Base-by-base conservation (phyloP, 30 jellyfish, hydroid and myxozoan species). In the Pelagia noctiluca region DNA sequence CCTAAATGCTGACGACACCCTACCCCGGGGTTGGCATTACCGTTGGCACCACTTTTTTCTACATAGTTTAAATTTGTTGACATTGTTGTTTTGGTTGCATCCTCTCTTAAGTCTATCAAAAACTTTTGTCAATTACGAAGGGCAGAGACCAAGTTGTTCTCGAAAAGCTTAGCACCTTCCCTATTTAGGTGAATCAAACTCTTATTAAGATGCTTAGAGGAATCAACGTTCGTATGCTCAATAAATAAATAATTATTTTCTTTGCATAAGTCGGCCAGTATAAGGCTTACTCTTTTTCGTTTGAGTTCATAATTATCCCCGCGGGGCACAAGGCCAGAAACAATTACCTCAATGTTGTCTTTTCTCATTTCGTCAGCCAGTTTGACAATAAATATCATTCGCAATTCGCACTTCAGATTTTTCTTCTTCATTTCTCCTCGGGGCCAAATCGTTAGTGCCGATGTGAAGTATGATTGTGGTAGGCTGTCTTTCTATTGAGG, bases 391-490 rank as follows among this genome's bases (percentile, higher is more conserved):
- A 23, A 70, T 70, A 34, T 70, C 82, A 16, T n/a, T 13, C 8
- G 82, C 33, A 1, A 70, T 13, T 37, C 7, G 26, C 1, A 23
- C 67, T 10, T 70, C 82, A 3, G 37, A 34, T 37, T 70, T 13
- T n/a, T 38, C 23, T 28, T 10, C 3, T 8, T 68, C 1, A 36
- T 37, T 35, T 23, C 31, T 19, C 76, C 31, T 63, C 19, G 25
- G 7, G 7, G 10, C 76, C 1, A 70, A 38, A 21, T 70, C 65
- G 49, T 70, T 70, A 2, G 82, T 37, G 12, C 82, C 82, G 23
- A 68, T 68, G 63, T 68, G 81, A 16, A 68, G 81, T 30, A 68
- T 68, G n/a, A 68, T 63, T 30, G 31, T 34, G 81, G 31, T 63
- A 18, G 66, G 81, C 19, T 5, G 31, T 33, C 52, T 68, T 68